A percentile compares a stretch with the other conserved stretches of the same genome.
These are phyloP conservation scores for Archaeoteleia sp. DNA, from an alignment of 2,888 invertebrate genomes.

Conservation along the genomic window DNA sequence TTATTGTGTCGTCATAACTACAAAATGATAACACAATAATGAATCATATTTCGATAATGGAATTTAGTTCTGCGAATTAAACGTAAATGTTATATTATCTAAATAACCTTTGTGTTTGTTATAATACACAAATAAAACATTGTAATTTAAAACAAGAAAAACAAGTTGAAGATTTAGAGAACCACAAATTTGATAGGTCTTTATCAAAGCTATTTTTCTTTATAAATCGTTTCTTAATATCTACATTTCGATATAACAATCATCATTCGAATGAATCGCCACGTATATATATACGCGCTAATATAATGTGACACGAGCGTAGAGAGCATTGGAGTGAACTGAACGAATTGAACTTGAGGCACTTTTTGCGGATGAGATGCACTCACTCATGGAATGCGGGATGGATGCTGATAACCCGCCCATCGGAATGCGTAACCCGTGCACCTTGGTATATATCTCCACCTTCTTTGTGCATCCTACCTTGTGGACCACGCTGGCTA, in stretches of 20 bases:
- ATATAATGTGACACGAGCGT: slow-evolving; percentile 30
- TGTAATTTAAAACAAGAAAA: too few relatives aligned
- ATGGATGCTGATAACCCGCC: slow-evolving; percentile 74
- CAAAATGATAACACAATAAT: too few relatives aligned
- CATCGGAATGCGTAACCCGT: slow-evolving; percentile 71
- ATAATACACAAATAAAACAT: too few relatives aligned
- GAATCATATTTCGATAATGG: too few relatives aligned
- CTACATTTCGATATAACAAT: slow-evolving; percentile 24
- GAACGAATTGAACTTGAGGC: slow-evolving; percentile 40
- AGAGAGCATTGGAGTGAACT: slow-evolving; percentile 25
- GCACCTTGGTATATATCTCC: slow-evolving; percentile 66
- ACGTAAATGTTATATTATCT: too few relatives aligned
- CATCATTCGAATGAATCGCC: slow-evolving; percentile 27
- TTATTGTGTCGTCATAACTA: too few relatives aligned
- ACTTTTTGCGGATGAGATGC: slow-evolving; percentile 44
- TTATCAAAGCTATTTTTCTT: too few relatives aligned
- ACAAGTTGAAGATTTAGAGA: too few relatives aligned
- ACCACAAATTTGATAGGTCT: too few relatives aligned
- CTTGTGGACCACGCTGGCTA: slow-evolving; percentile 23
- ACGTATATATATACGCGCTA: slow-evolving; percentile 19
- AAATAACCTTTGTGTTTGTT: too few relatives aligned
- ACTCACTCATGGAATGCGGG: slow-evolving; percentile 66
- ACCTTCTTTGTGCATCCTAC: slow-evolving; percentile 58
- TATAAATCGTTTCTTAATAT: slow-evolving; percentile 24
- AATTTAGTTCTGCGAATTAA: too few relatives aligned